These are phyloP conservation scores for Sebastes nivosus DNA, from an alignment of 2,797 vertebrate genomes.

Conservation along the genomic window DNA sequence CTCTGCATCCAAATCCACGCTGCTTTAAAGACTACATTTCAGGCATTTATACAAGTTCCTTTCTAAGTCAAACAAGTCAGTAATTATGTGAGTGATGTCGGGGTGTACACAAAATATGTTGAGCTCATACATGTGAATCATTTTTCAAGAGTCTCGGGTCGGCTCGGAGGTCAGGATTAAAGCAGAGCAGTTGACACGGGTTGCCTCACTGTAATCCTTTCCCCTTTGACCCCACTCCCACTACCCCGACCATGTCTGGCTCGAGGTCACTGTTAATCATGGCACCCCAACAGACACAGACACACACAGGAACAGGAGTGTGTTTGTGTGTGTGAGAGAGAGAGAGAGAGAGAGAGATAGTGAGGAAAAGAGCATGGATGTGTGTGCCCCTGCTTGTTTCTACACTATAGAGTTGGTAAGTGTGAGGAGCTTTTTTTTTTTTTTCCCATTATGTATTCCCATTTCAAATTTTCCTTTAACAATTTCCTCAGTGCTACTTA, in stretches of 20 bases:
- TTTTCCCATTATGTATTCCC: not conserved
- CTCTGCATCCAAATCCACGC: not conserved
- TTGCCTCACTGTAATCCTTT: slow-evolving; percentile 62
- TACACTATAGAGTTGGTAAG: not conserved
- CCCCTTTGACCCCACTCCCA: slow-evolving; percentile 60
- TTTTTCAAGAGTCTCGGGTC: slow-evolving; percentile 25
- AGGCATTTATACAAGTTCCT: not conserved
- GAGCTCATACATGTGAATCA: slow-evolving; percentile 15
- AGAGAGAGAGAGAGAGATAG: not conserved
- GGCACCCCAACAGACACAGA: slow-evolving; percentile 27
- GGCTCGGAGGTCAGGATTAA: slow-evolving; percentile 38
- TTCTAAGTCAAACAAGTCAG: not conserved
- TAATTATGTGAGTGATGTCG: not conserved
- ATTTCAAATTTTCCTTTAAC: not conserved
- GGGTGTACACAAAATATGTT: not conserved
- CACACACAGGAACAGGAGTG: slow-evolving; percentile 1
- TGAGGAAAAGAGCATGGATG: not conserved
- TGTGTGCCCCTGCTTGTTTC: not conserved
- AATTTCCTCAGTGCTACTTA: not conserved
- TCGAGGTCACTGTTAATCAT: slow-evolving; percentile 63
- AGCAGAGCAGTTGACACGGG: slow-evolving; percentile 43
- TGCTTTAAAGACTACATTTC: slow-evolving; percentile 2
- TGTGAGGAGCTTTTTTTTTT: not conserved
- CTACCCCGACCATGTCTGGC: slow-evolving; percentile 38
- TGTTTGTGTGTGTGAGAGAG: not conserved